These are phyloP conservation scores for Ammodytes marinus DNA, from an alignment of 2,113 vertebrate genomes.

Conservation along the genomic window DNA sequence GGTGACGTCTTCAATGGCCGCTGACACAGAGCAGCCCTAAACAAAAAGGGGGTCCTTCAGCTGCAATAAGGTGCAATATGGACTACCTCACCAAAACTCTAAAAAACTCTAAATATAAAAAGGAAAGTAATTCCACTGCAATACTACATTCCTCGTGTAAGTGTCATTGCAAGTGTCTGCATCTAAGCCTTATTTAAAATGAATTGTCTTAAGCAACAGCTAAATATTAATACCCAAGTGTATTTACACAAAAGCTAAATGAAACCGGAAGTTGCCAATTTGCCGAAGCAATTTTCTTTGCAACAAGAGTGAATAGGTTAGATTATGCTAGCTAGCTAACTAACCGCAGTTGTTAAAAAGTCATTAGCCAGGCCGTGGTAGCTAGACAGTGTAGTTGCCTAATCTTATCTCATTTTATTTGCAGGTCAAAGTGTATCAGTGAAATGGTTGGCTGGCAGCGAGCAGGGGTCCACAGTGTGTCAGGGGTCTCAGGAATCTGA, in stretches of 20 bases:
- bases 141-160: constrained; percentile 31
- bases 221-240: constrained; percentile 20
- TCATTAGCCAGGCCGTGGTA: constrained; percentile 18
- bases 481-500: constrained; percentile 58
- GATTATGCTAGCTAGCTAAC: not conserved
- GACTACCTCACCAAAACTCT: not conserved
- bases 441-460: constrained; percentile 49
- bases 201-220: constrained; percentile 3
- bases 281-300: constrained; percentile 11
- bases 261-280: constrained; percentile 25
- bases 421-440: constrained; percentile 64
- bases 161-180: not conserved
- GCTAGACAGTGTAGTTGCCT: constrained; percentile 8
- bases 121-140: constrained; percentile 21
- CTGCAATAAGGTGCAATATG: not conserved
- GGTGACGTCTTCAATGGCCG: constrained; percentile 54
- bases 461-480: constrained; percentile 18
- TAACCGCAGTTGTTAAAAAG: constrained; percentile 20
- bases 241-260: constrained; percentile 23
- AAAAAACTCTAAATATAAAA: constrained; percentile 42
- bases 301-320: constrained; percentile 13
- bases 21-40: constrained; percentile 4
- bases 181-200: not conserved
- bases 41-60: not conserved
- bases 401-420: constrained; percentile 16